Percentiles rank a stretch among this genome's conserved stretches.
Conservation (phyloP, 2,888 invertebrate species). For the Dynastes maya region DNA sequence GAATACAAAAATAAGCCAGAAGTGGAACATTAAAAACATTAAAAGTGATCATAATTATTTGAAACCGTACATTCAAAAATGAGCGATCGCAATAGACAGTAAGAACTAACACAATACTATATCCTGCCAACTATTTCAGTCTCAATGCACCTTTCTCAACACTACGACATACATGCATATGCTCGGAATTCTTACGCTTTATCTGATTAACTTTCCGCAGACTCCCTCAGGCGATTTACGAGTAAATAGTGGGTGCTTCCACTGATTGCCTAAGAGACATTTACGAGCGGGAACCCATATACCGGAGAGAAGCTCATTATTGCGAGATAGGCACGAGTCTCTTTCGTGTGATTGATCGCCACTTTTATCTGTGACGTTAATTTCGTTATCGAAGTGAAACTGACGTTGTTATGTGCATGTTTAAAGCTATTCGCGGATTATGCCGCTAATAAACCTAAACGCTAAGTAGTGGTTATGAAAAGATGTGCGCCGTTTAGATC, state of each 20-base stretch:
- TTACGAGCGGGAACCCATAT: slow-evolving; percentile 2
- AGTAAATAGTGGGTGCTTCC: slow-evolving; percentile 14
- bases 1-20: too few species aligned
- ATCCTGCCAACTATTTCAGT: too few species aligned
- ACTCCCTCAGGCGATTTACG: slow-evolving; percentile 1
- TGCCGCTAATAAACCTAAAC: not conserved
- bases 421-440: slow-evolving; percentile 17
- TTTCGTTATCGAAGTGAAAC: slow-evolving; percentile 21
- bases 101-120: too few species aligned
- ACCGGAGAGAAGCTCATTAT: slow-evolving; percentile 23
- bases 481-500: not conserved
- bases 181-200: not conserved
- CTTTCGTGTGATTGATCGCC: slow-evolving; percentile 22
- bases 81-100: too few species aligned
- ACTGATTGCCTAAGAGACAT: slow-evolving; percentile 13
- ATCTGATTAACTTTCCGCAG: slow-evolving; percentile 27
- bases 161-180: too few species aligned
- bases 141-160: too few species aligned
- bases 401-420: slow-evolving; percentile 20
- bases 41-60: too few species aligned
- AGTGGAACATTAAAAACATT: too few species aligned
- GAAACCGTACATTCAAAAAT: too few species aligned
- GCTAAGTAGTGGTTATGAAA: not conserved
- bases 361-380: slow-evolving; percentile 24
- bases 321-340: slow-evolving; percentile 18